These are phyloP conservation scores for Coenonympha arcania DNA, from an alignment of 2,888 invertebrate species.

Conservation along the genomic window DNA sequence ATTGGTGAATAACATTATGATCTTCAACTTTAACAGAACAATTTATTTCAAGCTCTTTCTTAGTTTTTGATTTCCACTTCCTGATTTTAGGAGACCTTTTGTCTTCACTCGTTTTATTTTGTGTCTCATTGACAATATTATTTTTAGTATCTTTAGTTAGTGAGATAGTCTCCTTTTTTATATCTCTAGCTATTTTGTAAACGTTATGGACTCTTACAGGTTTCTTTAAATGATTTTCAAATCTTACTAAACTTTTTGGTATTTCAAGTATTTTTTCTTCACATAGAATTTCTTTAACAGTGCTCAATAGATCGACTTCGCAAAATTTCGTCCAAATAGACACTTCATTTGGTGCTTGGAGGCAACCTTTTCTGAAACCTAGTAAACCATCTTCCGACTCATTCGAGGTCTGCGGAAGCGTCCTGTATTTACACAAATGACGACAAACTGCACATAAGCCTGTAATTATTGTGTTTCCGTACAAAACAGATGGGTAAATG, in stretches of 20 bases:
- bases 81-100: constrained; percentile 50
- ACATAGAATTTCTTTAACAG: constrained; percentile 65
- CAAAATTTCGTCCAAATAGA: constrained; percentile 95
- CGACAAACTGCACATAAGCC: constrained; percentile 83
- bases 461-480: constrained; percentile 78
- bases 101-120: constrained; percentile 17
- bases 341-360: constrained; percentile 86
- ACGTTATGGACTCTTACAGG: constrained; percentile 90
- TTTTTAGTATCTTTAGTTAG: constrained; percentile 5
- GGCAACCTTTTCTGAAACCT: constrained; percentile 85
- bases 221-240: constrained; percentile 88
- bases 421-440: constrained; percentile 49
- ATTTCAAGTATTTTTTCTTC: constrained; percentile 47
- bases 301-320: constrained; percentile 83
- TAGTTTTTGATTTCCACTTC: constrained; percentile 66
- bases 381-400: constrained; percentile 74
- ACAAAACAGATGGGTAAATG: constrained; percentile 77
- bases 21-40: constrained; percentile 65
- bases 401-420: constrained; percentile 27
- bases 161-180: constrained; percentile 49
- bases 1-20: constrained; percentile 78
- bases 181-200: constrained; percentile 79
- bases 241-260: constrained; percentile 81
- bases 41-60: constrained; percentile 53
- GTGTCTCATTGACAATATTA: constrained; percentile 20